phyloP scores from a whole-genome alignment of 2,888 invertebrate genomes.

The Himalopsyche tibetana region DNA sequence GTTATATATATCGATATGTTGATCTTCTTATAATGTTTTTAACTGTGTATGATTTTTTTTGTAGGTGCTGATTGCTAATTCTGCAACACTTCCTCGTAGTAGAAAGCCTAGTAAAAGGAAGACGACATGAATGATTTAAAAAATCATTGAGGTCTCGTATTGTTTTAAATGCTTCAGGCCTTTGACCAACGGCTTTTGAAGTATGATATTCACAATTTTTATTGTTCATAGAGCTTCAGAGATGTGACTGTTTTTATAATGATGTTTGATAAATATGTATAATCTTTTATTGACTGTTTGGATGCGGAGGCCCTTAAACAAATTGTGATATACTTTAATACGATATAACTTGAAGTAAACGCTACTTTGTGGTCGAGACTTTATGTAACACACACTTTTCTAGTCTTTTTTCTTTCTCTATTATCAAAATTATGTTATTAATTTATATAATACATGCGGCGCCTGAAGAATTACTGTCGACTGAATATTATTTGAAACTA shows the following conservation, averaged over 20 bases:
- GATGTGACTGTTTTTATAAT: slow-evolving; percentile 44
- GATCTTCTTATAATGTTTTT: neutral
- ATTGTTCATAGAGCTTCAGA: slow-evolving; percentile 36
- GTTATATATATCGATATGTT: too few relatives aligned
- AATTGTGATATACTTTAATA: slow-evolving; percentile 25
- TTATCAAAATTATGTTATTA: too few relatives aligned
- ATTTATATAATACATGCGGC: too few relatives aligned
- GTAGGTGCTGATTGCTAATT: slow-evolving; percentile 79
- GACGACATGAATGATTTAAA: slow-evolving; percentile 68
- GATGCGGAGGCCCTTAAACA: neutral
- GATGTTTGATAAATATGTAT: slow-evolving; percentile 42
- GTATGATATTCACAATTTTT: slow-evolving; percentile 1
- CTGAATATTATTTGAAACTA: too few relatives aligned
- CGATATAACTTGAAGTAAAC: neutral
- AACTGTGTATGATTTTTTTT: slow-evolving; percentile 44
- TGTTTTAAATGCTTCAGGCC: slow-evolving; percentile 16
- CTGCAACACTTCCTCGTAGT: slow-evolving; percentile 85
- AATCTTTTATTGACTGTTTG: slow-evolving; percentile 11
- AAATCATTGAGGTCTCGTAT: neutral
- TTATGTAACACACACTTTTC: neutral
- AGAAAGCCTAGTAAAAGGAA: slow-evolving; percentile 86
- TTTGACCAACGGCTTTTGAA: slow-evolving; percentile 12
- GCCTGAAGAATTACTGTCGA: too few relatives aligned
- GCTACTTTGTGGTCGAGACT: neutral
- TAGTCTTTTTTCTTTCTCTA: neutral